A percentile compares a stretch with the other conserved stretches of the same genome.
Evolutionary conservation across 1,140 invertebrate species (phyloP).

Genomic region (Cotesia chilonis): DNA sequence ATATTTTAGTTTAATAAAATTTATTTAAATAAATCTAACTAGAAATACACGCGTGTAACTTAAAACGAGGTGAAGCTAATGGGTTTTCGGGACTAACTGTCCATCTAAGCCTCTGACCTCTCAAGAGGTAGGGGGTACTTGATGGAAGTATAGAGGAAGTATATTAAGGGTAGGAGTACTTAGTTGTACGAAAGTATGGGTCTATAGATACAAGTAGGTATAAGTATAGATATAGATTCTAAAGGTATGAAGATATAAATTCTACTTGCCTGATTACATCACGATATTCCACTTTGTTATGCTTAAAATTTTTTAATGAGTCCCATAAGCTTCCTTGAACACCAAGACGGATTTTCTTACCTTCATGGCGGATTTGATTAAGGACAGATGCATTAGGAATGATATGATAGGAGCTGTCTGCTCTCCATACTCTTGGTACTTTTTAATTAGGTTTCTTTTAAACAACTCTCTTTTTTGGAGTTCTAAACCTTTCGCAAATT

Average conservation of each 20-base stretch:
- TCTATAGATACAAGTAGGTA: too few relatives aligned
- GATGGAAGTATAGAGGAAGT: too few relatives aligned
- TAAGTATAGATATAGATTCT: too few relatives aligned
- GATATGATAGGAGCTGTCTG: background rate
- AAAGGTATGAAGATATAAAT: background rate
- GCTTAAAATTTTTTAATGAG: background rate
- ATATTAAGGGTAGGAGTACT: too few relatives aligned
- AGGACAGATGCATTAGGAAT: background rate
- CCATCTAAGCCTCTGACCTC: too few relatives aligned
- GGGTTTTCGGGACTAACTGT: too few relatives aligned
- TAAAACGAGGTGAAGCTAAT: too few relatives aligned
- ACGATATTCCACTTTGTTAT: background rate
- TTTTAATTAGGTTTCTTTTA: background rate
- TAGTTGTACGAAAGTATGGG: too few relatives aligned
- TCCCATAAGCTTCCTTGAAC: background rate
- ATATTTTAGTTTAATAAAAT: too few relatives aligned
- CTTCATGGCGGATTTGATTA: background rate
- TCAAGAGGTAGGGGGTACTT: too few relatives aligned
- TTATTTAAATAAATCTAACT: too few relatives aligned
- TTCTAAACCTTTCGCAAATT: background rate
- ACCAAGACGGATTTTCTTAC: background rate
- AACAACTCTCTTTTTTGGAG: background rate
- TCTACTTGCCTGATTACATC: background rate
- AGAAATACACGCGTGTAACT: too few relatives aligned
- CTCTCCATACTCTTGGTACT: background rate